phyloP scores from a whole-genome alignment of 2,113 vertebrate genomes.

The Dolichotis patagonum region DNA sequence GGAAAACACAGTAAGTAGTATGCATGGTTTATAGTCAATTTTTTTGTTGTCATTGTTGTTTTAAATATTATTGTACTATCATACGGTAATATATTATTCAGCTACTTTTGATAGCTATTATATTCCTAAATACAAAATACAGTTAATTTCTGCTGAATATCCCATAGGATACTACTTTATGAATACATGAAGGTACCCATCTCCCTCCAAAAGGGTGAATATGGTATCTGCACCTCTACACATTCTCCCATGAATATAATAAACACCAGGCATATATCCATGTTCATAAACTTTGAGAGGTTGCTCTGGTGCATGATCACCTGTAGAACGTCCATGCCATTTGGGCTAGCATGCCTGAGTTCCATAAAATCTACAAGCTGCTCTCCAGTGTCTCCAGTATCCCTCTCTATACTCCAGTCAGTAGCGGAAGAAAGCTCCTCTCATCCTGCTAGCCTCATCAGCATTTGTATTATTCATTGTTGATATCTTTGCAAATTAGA shows the following conservation, averaged over 20 bases:
- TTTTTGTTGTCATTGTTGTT: not conserved
- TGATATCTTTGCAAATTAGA: not conserved
- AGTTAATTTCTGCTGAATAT: not conserved
- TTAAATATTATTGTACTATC: not conserved
- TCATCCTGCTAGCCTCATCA: not conserved
- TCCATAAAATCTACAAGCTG: not conserved
- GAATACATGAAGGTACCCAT: not conserved
- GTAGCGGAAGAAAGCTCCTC: not conserved
- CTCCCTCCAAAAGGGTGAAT: not conserved
- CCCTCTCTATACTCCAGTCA: not conserved
- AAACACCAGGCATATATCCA: not conserved
- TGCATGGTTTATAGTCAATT: not conserved
- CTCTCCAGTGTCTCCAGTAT: no score
- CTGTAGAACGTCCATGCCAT: not conserved
- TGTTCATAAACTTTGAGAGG: not conserved
- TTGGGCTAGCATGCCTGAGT: not conserved
- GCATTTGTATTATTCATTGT: not conserved
- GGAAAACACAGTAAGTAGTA: not conserved
- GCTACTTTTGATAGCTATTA: slow-evolving; percentile 5
- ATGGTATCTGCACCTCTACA: not conserved
- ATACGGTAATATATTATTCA: not conserved
- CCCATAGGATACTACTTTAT: not conserved
- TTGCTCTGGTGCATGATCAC: not conserved
- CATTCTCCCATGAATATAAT: not conserved
- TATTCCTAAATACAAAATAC: slow-evolving; percentile 27